Percentiles rank a stretch among this genome's conserved stretches.
Evolutionary conservation across 2,113 vertebrate genomes (phyloP).

Genomic region (Leptobrachium leishanense): DNA sequence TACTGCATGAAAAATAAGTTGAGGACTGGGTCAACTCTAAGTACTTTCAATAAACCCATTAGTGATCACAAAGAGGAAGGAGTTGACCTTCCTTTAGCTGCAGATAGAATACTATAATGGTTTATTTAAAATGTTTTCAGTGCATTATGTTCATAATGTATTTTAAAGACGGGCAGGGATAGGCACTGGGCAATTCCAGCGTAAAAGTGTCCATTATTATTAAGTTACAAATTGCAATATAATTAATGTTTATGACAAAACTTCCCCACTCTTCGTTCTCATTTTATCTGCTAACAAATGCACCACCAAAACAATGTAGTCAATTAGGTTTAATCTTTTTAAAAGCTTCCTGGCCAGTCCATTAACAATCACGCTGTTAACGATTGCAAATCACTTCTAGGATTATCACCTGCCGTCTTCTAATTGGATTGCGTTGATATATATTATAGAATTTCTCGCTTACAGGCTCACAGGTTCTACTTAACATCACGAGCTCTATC

Average conservation of each 20-base stretch:
- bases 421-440: slow-evolving; percentile 31
- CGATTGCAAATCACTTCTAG: slow-evolving; percentile 16
- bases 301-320: neutral
- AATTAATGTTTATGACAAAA: neutral
- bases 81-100: no score
- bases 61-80: no score
- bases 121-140: no score
- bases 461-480: no score
- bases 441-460: neutral
- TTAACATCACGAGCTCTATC: no score
- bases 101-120: no score
- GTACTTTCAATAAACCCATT: no score
- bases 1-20: no score
- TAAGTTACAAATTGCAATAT: neutral
- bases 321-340: slow-evolving; percentile 26
- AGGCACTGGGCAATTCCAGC: no score
- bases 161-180: no score
- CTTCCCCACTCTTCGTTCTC: neutral
- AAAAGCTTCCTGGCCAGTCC: slow-evolving; percentile 11
- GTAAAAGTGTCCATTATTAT: neutral
- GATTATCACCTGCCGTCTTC: slow-evolving; percentile 24
- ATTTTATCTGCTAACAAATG: slow-evolving; percentile 7
- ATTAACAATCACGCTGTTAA: neutral
- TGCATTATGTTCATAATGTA: no score
- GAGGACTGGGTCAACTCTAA: no score